Conservation (phyloP, 2,888 invertebrate species). For the Tridacna gigas region DNA sequence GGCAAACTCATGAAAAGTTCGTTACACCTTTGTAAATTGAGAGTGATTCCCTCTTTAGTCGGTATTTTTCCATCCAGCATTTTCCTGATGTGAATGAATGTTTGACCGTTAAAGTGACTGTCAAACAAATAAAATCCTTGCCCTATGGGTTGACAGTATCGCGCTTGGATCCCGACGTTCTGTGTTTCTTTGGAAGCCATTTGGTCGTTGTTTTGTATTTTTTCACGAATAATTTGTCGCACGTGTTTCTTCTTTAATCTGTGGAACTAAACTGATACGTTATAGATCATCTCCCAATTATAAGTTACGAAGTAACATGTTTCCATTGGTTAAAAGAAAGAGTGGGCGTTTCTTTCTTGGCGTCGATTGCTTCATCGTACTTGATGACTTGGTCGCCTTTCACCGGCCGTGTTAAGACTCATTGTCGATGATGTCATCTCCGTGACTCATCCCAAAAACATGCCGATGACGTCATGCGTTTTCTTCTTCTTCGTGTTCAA, state of each 20-base stretch:
- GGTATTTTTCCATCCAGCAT: not conserved
- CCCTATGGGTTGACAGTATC: conserved; percentile 28
- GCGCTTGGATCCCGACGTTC: not conserved
- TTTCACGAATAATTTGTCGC: not conserved
- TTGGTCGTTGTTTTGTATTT: not conserved
- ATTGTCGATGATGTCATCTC: too few relatives aligned
- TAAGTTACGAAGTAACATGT: not conserved
- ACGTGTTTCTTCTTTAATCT: not conserved
- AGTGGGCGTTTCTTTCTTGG: not conserved
- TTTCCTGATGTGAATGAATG: conserved; percentile 32
- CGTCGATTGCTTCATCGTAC: not conserved
- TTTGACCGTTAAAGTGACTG: conserved; percentile 12
- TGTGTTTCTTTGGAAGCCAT: not conserved
- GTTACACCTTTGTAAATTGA: conserved; percentile 41
- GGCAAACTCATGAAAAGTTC: conserved; percentile 34
- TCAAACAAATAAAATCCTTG: conserved; percentile 35
- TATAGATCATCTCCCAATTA: not conserved
- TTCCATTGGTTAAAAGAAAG: not conserved
- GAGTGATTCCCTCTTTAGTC: conserved; percentile 36
- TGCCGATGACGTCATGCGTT: too few relatives aligned
- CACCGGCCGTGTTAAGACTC: not conserved
- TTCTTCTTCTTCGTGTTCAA: too few relatives aligned
- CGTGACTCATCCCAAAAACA: too few relatives aligned
- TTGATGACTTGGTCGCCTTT: not conserved
- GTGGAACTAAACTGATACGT: not conserved